Conservation (phyloP, 2,797 vertebrate genomes). For the Sebastes hopkinsi region DNA sequence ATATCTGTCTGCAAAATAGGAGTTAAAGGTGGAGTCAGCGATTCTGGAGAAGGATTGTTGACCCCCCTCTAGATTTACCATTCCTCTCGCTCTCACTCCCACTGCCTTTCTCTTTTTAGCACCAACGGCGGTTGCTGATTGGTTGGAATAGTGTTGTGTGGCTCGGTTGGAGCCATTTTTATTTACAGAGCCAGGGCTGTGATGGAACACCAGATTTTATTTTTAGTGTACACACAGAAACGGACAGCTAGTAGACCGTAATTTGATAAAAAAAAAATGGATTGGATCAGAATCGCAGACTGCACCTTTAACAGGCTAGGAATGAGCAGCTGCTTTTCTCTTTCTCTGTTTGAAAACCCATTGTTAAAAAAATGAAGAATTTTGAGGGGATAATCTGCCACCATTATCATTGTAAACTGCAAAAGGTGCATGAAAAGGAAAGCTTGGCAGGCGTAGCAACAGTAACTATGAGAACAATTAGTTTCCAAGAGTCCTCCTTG, state of each 20-base stretch:
- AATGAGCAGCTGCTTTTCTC: not conserved
- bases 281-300: not conserved
- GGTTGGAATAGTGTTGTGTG: not conserved
- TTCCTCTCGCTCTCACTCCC: not conserved
- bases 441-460: not conserved
- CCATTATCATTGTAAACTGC: not conserved
- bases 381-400: not conserved
- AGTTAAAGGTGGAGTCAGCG: not conserved
- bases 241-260: not conserved
- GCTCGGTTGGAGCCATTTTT: not conserved
- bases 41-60: not conserved
- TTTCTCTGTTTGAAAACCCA: not conserved
- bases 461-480: not conserved
- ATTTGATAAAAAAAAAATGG: not conserved
- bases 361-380: not conserved
- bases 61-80: not conserved
- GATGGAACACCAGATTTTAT: not conserved
- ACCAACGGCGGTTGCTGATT: not conserved
- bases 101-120: not conserved
- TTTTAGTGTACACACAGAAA: not conserved
- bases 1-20: not conserved
- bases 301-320: not conserved
- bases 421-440: not conserved
- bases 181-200: not conserved
- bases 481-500: too few species aligned